A percentile compares a stretch with the other conserved stretches of the same genome.
Evolutionary conservation across 2,113 vertebrate genomes (phyloP).

Genomic region (Manacus vitellinus): DNA sequence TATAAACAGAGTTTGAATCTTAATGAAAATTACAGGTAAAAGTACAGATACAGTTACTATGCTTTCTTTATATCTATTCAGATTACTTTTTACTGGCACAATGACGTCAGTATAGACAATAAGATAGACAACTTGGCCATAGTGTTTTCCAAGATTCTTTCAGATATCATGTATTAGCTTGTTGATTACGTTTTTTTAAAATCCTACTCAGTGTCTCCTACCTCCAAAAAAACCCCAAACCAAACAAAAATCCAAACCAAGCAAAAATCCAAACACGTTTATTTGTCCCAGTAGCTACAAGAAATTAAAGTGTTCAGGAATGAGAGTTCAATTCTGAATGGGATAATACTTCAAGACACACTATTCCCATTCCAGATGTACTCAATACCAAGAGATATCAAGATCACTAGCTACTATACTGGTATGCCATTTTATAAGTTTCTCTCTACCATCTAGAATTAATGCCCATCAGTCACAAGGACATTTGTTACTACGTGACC

Average conservation of each 20-base stretch:
- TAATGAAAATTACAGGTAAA: neutral
- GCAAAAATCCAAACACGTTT: neutral
- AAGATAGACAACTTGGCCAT: neutral
- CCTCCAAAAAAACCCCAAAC: neutral
- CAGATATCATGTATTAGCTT: neutral
- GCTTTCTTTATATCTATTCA: neutral
- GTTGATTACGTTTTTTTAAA: neutral
- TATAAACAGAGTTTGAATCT: neutral
- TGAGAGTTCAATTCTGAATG: neutral
- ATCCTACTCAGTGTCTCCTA: neutral
- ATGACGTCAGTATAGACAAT: neutral
- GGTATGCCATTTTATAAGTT: fast-evolving
- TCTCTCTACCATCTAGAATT: neutral
- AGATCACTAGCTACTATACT: neutral
- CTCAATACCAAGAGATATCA: neutral
- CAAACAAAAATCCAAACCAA: neutral
- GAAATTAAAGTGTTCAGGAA: neutral
- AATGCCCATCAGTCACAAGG: neutral
- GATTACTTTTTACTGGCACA: neutral
- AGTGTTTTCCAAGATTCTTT: neutral
- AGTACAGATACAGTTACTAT: neutral
- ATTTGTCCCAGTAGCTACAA: neutral
- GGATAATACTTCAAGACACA: neutral
- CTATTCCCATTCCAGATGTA: neutral
- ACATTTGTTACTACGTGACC: neutral